Evolutionary conservation across 2,113 vertebrate genomes (phyloP).

Genomic region (Orcinus orca): DNA sequence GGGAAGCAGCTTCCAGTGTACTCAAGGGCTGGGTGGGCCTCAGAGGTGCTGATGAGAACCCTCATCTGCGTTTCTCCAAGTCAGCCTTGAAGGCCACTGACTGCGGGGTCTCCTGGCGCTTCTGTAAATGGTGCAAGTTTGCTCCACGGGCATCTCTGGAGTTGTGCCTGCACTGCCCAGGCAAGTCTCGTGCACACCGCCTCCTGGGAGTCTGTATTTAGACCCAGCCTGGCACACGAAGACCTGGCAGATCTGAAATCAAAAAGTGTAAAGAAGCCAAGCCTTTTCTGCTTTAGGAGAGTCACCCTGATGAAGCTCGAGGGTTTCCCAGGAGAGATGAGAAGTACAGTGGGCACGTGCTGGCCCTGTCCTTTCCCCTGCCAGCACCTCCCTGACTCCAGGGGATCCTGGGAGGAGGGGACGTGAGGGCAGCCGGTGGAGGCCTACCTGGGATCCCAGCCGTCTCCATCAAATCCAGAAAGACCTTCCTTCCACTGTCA

Average conservation of each 20-base stretch:
- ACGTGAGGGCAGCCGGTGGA: fast-evolving
- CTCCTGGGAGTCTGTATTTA: too few species aligned
- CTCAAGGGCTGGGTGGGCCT: fast-evolving
- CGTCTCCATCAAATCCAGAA: fast-evolving
- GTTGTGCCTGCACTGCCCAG: too few species aligned
- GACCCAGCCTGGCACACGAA: fast-evolving
- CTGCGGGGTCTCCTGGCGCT: neutral
- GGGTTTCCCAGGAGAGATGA: too few species aligned
- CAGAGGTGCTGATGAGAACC: neutral
- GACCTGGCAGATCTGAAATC: neutral
- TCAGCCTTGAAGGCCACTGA: neutral
- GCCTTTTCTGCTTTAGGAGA: neutral
- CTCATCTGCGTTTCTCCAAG: neutral
- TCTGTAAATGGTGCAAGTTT: neutral
- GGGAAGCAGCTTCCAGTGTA: too few species aligned
- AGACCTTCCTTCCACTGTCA: neutral
- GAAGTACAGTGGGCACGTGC: neutral
- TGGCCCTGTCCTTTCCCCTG: neutral
- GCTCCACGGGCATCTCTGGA: too few species aligned
- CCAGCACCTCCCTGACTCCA: too few species aligned
- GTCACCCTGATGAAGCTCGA: too few species aligned
- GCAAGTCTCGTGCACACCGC: too few species aligned
- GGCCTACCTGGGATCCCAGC: neutral
- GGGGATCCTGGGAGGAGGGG: too few species aligned
- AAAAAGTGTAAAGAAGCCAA: neutral